Evolutionary conservation across 1,140 invertebrate genomes (phyloP).

Genomic region (Antheraea pernyi): DNA sequence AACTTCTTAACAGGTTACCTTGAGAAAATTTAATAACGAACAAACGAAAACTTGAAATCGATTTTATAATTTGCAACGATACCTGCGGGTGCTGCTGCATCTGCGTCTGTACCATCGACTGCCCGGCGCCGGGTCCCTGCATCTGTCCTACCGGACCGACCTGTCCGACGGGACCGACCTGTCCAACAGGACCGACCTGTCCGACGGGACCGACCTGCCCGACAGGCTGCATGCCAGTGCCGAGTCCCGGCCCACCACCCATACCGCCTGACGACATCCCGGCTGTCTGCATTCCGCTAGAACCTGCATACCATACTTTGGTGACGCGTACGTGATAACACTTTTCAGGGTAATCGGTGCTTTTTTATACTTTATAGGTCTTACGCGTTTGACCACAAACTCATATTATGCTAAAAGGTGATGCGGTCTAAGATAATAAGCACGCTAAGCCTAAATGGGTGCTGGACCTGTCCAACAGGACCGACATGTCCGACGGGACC

Average conservation of each 20-base stretch:
- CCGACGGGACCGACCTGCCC: slow-evolving; percentile 18
- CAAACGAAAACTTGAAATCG: no score
- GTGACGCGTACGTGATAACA: no score
- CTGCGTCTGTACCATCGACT: slow-evolving; percentile 31
- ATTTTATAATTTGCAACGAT: no score
- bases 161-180: slow-evolving; percentile 20
- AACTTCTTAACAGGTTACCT: no score
- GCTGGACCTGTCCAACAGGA: slow-evolving; percentile 20
- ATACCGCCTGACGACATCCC: slow-evolving; percentile 31
- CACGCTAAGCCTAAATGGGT: no score
- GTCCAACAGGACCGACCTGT: slow-evolving; percentile 4
- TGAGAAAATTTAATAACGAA: no score
- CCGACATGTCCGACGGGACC: slow-evolving; percentile 12
- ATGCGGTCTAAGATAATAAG: no score
- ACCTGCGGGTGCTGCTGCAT: slow-evolving; percentile 44
- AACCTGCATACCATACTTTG: slow-evolving; percentile 9
- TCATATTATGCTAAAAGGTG: no score
- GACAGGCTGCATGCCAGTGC: slow-evolving; percentile 32
- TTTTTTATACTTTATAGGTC: no score
- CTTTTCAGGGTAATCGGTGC: no score
- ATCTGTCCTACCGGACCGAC: slow-evolving; percentile 26
- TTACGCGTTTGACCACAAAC: no score
- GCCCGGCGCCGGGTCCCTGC: slow-evolving; percentile 19
- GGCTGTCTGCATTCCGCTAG: slow-evolving; percentile 29
- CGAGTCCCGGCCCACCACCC: slow-evolving; percentile 23